Evolutionary conservation across 2,888 invertebrate species (phyloP).

Genomic region (Meandrusa payeni): DNA sequence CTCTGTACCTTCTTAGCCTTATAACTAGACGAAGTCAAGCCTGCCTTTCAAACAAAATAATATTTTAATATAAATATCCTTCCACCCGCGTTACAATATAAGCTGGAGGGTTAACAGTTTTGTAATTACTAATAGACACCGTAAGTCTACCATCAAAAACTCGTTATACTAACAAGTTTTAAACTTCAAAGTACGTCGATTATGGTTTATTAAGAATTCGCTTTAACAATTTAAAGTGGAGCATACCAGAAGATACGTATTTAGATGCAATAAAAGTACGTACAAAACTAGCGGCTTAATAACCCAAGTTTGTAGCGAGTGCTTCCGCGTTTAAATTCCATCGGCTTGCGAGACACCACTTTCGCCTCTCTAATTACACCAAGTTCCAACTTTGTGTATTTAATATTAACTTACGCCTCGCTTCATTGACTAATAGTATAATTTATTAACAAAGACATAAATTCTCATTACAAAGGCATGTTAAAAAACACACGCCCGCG

Average conservation of each 20-base stretch:
- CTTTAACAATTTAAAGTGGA: conserved; percentile 28
- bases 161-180: no score
- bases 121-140: no score
- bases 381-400: conserved; percentile 59
- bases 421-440: conserved; percentile 11
- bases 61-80: no score
- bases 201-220: conserved; percentile 37
- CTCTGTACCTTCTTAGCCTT: no score
- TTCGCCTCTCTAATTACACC: conserved; percentile 61
- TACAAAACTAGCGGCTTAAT: conserved; percentile 59
- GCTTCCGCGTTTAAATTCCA: conserved; percentile 56
- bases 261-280: conserved; percentile 45
- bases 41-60: no score
- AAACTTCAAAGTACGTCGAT: no score
- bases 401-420: conserved; percentile 36
- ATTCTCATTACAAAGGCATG: conserved; percentile 3
- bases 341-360: conserved; percentile 38
- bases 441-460: conserved; percentile 7
- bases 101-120: no score
- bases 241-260: conserved; percentile 24
- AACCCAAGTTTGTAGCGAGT: conserved; percentile 60
- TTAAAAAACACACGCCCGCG: conserved; percentile 4
- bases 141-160: no score
- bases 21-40: no score
- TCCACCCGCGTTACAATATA: no score